phyloP scores from a whole-genome alignment of 2,113 vertebrate species.

The Pseudorhombus dupliciocellatus region DNA sequence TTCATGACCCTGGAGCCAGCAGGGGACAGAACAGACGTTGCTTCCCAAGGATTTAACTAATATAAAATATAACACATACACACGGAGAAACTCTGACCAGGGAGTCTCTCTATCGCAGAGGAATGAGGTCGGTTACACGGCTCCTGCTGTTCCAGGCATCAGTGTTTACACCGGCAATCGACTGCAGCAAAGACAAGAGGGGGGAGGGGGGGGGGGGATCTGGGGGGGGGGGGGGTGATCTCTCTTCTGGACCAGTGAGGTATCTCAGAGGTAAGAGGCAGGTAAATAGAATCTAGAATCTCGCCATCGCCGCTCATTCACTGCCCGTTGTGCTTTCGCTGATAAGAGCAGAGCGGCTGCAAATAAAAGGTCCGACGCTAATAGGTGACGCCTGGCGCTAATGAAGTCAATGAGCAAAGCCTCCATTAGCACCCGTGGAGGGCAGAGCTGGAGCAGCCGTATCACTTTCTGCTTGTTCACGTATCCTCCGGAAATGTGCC shows the following conservation, averaged over 20 bases:
- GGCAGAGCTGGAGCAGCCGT: background rate
- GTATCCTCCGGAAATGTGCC: background rate
- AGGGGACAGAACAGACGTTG: background rate
- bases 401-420: slow-evolving; percentile 1
- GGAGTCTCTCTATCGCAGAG: no score
- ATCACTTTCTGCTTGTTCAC: background rate
- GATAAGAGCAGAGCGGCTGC: background rate
- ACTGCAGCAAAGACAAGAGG: background rate
- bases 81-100: no score
- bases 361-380: slow-evolving; percentile 6
- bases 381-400: slow-evolving; percentile 3
- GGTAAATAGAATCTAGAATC: slow-evolving; percentile 19
- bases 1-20: background rate
- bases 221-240: no score
- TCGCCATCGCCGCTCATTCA: slow-evolving; percentile 6
- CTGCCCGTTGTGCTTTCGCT: slow-evolving; percentile 10
- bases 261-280: slow-evolving; percentile 3
- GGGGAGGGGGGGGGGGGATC: no score
- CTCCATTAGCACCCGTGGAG: slow-evolving; percentile 1
- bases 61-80: background rate
- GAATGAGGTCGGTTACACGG: no score
- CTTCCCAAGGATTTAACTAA: background rate
- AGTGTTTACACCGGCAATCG: background rate
- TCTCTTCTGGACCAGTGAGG: background rate
- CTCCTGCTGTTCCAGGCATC: background rate